These are phyloP conservation scores for Oasisia sp. DNA, from an alignment of 2,888 invertebrate species.

Conservation along the genomic window DNA sequence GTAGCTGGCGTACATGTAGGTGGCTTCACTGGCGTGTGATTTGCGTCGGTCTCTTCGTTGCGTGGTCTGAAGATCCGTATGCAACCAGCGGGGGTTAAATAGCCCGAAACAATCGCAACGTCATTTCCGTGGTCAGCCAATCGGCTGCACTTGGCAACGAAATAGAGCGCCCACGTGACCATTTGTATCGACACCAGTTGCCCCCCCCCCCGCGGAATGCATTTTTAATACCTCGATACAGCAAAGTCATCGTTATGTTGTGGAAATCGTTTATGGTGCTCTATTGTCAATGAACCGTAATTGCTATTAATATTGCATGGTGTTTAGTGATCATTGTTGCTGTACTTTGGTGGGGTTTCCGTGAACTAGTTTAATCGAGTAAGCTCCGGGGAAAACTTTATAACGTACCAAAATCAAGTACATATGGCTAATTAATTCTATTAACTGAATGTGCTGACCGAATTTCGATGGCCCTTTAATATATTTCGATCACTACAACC, in stretches of 20 bases:
- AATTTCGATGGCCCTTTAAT: background rate
- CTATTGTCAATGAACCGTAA: background rate
- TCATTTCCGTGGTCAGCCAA: background rate
- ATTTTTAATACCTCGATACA: background rate
- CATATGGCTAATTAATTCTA: too few relatives aligned
- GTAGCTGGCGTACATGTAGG: constrained; percentile 4
- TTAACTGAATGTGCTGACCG: background rate
- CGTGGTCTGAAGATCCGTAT: background rate
- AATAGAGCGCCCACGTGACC: background rate
- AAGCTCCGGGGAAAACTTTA: background rate
- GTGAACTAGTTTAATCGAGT: background rate
- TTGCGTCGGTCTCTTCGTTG: background rate
- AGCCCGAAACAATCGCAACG: background rate
- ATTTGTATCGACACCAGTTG: background rate
- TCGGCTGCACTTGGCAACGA: background rate
- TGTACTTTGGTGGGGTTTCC: background rate
- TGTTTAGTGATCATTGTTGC: background rate
- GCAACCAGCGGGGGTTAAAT: background rate
- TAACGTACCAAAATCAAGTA: background rate
- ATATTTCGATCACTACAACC: too few relatives aligned
- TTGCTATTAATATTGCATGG: background rate
- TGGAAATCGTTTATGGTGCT: background rate
- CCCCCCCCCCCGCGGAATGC: background rate
- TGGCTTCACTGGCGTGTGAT: background rate
- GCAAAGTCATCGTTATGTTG: constrained; percentile 2